phyloP scores from a whole-genome alignment of 2,797 vertebrate species.

The Triplophysa bombifrons region DNA sequence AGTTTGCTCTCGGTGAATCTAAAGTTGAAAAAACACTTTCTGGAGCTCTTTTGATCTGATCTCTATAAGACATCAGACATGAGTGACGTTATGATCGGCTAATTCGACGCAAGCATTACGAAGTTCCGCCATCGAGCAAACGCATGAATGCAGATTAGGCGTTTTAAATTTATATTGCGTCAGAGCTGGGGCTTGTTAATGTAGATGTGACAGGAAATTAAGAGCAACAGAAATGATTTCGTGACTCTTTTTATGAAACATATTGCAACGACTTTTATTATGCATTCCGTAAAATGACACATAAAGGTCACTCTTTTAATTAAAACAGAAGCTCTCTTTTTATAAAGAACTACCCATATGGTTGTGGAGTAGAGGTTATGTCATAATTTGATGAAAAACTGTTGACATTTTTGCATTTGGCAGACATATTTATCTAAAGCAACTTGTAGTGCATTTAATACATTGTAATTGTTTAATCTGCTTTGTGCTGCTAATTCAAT shows the following conservation, averaged over 20 bases:
- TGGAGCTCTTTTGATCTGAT: slow-evolving; percentile 25
- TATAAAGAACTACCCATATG: too few relatives aligned
- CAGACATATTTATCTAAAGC: too few relatives aligned
- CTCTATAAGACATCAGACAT: slow-evolving; percentile 16
- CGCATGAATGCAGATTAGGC: slow-evolving; percentile 7
- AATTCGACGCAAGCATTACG: slow-evolving; percentile 27
- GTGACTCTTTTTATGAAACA: neutral
- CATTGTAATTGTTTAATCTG: too few relatives aligned
- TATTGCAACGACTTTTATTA: too few relatives aligned
- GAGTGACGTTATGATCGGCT: slow-evolving; percentile 58
- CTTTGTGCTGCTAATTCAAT: neutral
- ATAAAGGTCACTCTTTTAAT: neutral
- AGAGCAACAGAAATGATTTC: neutral
- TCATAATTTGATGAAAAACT: too few relatives aligned
- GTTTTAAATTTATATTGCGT: slow-evolving; percentile 26
- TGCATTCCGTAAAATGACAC: too few relatives aligned
- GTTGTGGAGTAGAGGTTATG: too few relatives aligned
- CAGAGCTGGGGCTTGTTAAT: neutral
- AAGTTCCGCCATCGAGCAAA: slow-evolving; percentile 3
- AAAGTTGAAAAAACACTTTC: slow-evolving; percentile 31
- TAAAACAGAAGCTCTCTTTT: neutral
- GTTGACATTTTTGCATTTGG: too few relatives aligned
- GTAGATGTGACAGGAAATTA: neutral
- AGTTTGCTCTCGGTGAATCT: slow-evolving; percentile 9
- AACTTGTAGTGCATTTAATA: too few relatives aligned